Base-by-base conservation (phyloP, 2,113 vertebrate genomes). In the Phoenicopterus ruber region DNA sequence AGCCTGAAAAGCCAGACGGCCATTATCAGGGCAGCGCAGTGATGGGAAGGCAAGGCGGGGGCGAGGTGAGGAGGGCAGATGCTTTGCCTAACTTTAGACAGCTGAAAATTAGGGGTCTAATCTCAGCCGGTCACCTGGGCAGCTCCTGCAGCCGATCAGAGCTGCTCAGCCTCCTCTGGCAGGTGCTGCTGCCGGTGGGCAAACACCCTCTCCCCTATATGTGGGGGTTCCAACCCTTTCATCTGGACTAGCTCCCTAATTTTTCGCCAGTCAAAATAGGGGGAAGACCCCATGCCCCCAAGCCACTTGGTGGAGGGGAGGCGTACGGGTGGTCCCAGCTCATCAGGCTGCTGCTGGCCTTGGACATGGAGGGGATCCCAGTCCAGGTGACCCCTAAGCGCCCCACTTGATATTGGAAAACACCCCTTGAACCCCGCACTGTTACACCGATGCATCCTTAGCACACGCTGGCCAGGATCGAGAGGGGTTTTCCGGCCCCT, bases 381-480 rank as follows among this genome's bases (percentile, higher is more conserved):
- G 9, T 21, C 52, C 44, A 67, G 9, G 26, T 20, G 52, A 63
- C 4, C 25, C 29, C 31, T 28, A 62, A 79, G 11, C 10, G 7
- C 13, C 25, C 36, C 25, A 28, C 22, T 15, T 50, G 26, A 31
- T 67, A 14, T 2, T 17, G 47, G 46, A 82, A 83, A 63, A 31
- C 47, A 82, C 13, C 18, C 63, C n/a, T 62, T 38, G 36, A 78
- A 32, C 10, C 29, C 16, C 47, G 29, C 29, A 17, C n/a, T 29
- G 31, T 29, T 76, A 57, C 10, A 34, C 50, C 1, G 4, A 12
- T 9, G 14, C 36, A 38, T 50, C 44, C 47, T 81, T 57, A 67
- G 38, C 3, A 4, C 0, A 1, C 40, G 9, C 40, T 32, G 22
- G 9, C 28, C 61, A 42, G 50, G 10, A 74, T 6, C 2, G 0